A percentile compares a stretch with the other conserved stretches of the same genome.
These are phyloP conservation scores for Paedocypris micromegethes DNA, from an alignment of 2,797 vertebrate species.

Conservation along the genomic window DNA sequence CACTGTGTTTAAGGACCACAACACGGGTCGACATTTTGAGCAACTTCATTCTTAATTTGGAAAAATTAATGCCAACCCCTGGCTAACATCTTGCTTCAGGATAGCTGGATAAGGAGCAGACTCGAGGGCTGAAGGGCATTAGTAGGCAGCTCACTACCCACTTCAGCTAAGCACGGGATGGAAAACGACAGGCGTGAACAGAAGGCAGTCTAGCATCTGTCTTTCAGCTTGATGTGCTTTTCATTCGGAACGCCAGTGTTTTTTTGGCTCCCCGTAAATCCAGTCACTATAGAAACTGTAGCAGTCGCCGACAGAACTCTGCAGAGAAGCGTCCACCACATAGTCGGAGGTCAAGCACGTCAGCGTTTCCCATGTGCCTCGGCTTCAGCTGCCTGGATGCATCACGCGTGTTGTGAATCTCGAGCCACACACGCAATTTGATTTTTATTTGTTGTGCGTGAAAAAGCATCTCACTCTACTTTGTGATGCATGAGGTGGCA, in stretches of 20 bases:
- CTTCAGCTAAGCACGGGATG: slow-evolving; percentile 32
- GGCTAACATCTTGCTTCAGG: too few species aligned
- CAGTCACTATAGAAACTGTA: slow-evolving; percentile 54
- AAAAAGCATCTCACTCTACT: too few species aligned
- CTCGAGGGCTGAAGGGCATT: slow-evolving; percentile 10
- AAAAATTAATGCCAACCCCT: too few species aligned
- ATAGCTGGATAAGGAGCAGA: too few species aligned
- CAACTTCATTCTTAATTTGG: too few species aligned
- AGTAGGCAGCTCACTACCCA: slow-evolving; percentile 45
- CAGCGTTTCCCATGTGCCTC: not conserved
- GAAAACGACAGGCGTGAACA: slow-evolving; percentile 16
- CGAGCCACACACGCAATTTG: too few species aligned
- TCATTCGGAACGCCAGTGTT: slow-evolving; percentile 22
- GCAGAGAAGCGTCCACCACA: slow-evolving; percentile 44
- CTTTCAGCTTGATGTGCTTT: slow-evolving; percentile 45
- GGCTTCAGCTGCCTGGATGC: slow-evolving; percentile 13
- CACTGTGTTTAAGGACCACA: too few species aligned
- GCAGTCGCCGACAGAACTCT: slow-evolving; percentile 26
- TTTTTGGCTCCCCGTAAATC: slow-evolving; percentile 45
- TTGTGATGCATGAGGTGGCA: too few species aligned
- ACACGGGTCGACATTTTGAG: too few species aligned
- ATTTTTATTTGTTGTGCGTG: too few species aligned
- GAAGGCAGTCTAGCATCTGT: slow-evolving; percentile 36
- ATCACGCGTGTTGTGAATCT: too few species aligned
- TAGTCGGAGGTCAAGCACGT: slow-evolving; percentile 42